These are phyloP conservation scores for Perodicticus potto DNA, from an alignment of 2,797 vertebrate genomes.

Conservation along the genomic window DNA sequence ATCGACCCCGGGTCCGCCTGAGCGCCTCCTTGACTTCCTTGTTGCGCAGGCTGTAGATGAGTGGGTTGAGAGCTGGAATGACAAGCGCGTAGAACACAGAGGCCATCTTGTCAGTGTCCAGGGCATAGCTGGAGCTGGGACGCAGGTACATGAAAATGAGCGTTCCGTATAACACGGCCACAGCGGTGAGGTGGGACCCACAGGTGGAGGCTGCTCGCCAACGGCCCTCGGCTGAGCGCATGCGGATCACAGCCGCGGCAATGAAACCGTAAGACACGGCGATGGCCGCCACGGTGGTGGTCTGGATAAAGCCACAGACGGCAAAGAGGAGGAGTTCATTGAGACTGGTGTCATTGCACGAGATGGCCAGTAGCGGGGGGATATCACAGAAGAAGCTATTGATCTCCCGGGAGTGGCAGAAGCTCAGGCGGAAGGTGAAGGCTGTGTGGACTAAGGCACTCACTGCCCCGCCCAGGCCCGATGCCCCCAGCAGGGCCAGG, in stretches of 20 bases:
- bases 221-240: slow-evolving; percentile 73
- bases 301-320: slow-evolving; percentile 84
- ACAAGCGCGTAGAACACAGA: slow-evolving; percentile 83
- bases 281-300: slow-evolving; percentile 78
- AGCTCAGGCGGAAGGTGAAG: slow-evolving; percentile 84
- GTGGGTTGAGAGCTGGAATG: slow-evolving; percentile 84
- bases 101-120: slow-evolving; percentile 81
- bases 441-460: slow-evolving; percentile 84
- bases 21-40: slow-evolving; percentile 81
- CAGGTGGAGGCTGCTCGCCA: slow-evolving; percentile 84
- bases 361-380: slow-evolving; percentile 85
- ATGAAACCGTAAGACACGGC: slow-evolving; percentile 84
- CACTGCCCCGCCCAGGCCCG: slow-evolving; percentile 75
- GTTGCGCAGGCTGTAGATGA: slow-evolving; percentile 84
- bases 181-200: slow-evolving; percentile 81
- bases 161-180: slow-evolving; percentile 81
- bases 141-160: slow-evolving; percentile 86
- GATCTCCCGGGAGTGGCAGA: slow-evolving; percentile 81
- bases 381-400: slow-evolving; percentile 87
- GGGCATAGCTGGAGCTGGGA: slow-evolving; percentile 82
- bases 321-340: slow-evolving; percentile 84
- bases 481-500: slow-evolving; percentile 76
- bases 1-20: slow-evolving; percentile 34
- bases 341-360: slow-evolving; percentile 82
- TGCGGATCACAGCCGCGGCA: slow-evolving; percentile 72